Percentiles rank a stretch among this genome's conserved stretches.
phyloP scores from a whole-genome alignment of 2,113 vertebrate species.

The Pseudopipra pipra region DNA sequence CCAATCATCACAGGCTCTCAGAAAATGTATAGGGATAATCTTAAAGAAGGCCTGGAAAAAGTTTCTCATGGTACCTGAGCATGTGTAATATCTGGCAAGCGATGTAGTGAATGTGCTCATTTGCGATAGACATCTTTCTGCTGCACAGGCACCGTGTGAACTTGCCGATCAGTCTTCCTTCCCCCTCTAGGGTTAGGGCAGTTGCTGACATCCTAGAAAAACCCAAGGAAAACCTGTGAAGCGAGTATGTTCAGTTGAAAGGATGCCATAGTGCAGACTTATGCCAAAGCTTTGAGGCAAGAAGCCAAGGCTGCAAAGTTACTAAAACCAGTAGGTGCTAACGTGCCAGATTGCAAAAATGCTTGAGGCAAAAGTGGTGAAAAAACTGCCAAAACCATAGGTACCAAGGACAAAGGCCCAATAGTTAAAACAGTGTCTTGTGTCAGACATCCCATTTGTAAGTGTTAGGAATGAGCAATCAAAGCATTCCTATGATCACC shows the following conservation, averaged over 20 bases:
- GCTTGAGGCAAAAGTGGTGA: not conserved
- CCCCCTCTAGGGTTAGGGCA: not conserved
- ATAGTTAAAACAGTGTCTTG: not conserved
- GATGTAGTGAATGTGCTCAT: constrained; percentile 5
- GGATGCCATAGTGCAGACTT: constrained; percentile 23
- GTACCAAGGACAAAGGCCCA: not conserved
- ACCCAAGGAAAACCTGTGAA: constrained; percentile 33
- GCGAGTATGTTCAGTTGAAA: constrained; percentile 48
- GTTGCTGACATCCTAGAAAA: constrained; percentile 45
- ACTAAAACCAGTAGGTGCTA: constrained; percentile 43
- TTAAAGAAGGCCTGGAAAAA: not conserved
- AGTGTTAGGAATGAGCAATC: not conserved
- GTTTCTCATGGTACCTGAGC: not conserved
- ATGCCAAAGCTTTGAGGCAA: constrained; percentile 52
- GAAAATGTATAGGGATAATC: not conserved
- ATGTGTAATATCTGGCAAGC: not conserved
- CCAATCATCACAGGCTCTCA: not conserved
- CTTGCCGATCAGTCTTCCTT: constrained; percentile 37
- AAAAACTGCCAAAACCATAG: constrained; percentile 8
- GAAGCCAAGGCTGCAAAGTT: constrained; percentile 35
- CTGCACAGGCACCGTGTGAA: constrained; percentile 38
- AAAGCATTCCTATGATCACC: not conserved
- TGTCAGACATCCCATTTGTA: not conserved
- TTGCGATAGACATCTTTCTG: constrained; percentile 50
- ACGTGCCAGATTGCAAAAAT: constrained; percentile 17